Percentiles rank a stretch among this genome's conserved stretches.
phyloP scores from a whole-genome alignment of 2,113 vertebrate species.

The Tachysurus fulvidraco region DNA sequence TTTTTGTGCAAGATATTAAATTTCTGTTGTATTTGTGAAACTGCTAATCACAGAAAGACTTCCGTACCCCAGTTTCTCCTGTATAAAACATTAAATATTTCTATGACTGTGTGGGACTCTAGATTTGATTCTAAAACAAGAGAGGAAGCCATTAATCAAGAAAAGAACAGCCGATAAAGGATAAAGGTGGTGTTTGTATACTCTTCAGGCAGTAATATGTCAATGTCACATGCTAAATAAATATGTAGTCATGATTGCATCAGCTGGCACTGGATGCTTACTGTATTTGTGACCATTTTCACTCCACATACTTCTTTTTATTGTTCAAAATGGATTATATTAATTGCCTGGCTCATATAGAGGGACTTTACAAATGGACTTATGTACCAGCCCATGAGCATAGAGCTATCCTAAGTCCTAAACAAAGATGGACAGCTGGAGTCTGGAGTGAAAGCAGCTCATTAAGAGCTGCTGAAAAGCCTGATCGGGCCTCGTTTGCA shows the following conservation, averaged over 20 bases:
- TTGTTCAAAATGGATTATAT: conserved; percentile 15
- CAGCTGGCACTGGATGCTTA: background rate
- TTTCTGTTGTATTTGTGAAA: background rate
- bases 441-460: conserved; percentile 45
- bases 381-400: conserved; percentile 20
- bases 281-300: conserved; percentile 9
- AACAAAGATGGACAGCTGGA: conserved; percentile 49
- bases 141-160: background rate
- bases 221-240: conserved; percentile 3
- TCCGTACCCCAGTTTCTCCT: background rate
- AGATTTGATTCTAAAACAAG: background rate
- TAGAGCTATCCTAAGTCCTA: conserved; percentile 17
- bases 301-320: background rate
- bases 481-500: conserved; percentile 41
- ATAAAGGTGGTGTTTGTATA: conserved; percentile 17
- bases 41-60: background rate
- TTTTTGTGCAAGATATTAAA: background rate
- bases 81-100: conserved; percentile 16
- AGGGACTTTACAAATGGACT: conserved; percentile 22
- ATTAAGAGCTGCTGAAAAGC: conserved; percentile 48
- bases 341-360: conserved; percentile 34
- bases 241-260: conserved; percentile 14
- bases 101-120: background rate
- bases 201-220: background rate
- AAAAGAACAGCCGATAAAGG: background rate